Conservation (phyloP, 2,888 invertebrate species). For the Helobdella robusta region DNA sequence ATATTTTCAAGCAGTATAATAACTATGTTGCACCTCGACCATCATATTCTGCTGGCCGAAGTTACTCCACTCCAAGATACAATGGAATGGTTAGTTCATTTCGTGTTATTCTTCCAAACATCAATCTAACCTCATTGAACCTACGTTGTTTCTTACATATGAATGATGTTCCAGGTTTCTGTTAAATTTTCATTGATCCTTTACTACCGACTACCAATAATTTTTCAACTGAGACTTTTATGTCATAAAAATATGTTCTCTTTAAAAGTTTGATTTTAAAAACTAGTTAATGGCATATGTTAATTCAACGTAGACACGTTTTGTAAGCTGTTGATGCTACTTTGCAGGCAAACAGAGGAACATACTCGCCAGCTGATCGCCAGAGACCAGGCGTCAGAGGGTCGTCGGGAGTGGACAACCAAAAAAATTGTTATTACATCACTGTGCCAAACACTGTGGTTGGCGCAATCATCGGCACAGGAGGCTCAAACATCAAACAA, state of each 20-base stretch:
- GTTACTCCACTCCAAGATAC: conserved; percentile 16
- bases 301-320: conserved; percentile 9
- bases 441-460: conserved; percentile 92
- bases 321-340: conserved; percentile 2
- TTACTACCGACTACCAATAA: no score
- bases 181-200: no score
- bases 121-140: no score
- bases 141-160: no score
- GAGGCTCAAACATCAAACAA: conserved; percentile 90
- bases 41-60: conserved; percentile 6
- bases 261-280: no score
- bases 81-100: no score
- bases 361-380: conserved; percentile 12
- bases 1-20: conserved; percentile 20
- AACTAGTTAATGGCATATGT: no score
- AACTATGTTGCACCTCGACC: conserved; percentile 9
- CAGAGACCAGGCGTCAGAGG: not conserved
- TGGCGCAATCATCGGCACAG: conserved; percentile 94
- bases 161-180: no score
- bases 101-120: no score
- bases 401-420: not conserved
- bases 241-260: no score
- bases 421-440: conserved; percentile 29
- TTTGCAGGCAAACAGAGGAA: conserved; percentile 1
- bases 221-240: no score